Percentiles rank a stretch among this genome's conserved stretches.
Conservation (phyloP, 2,797 vertebrate species). For the Numenius phaeopus region DNA sequence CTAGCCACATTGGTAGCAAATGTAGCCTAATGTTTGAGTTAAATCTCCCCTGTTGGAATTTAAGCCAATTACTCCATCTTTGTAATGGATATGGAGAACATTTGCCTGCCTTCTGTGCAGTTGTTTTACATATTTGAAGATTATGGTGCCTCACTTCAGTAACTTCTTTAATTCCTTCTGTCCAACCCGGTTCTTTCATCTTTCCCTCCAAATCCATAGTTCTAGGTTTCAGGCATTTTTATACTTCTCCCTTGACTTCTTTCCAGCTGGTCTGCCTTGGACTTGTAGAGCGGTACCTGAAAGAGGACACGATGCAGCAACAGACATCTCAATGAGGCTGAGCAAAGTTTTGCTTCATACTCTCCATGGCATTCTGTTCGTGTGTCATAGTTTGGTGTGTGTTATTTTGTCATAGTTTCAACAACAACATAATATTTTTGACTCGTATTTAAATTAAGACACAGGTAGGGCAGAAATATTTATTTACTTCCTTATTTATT, state of each 20-base stretch:
- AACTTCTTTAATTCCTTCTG: not conserved
- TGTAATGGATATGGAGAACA: not conserved
- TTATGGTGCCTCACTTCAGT: not conserved
- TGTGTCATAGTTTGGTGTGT: not conserved
- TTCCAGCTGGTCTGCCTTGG: not conserved
- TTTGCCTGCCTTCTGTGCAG: not conserved
- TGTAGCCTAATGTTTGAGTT: not conserved
- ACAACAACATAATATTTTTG: not conserved
- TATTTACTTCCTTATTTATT: not conserved
- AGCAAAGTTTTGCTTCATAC: not conserved
- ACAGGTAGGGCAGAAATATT: not conserved
- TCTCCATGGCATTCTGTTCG: not conserved
- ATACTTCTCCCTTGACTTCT: not conserved
- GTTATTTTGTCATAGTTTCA: not conserved
- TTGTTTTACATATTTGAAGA: not conserved
- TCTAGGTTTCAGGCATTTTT: conserved; percentile 9
- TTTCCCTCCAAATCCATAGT: not conserved
- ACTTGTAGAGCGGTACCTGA: not conserved
- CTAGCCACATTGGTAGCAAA: not conserved
- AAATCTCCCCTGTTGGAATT: not conserved
- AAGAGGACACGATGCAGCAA: not conserved
- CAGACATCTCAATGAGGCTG: not conserved
- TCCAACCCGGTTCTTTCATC: not conserved
- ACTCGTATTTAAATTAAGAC: not conserved
- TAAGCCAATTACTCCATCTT: conserved; percentile 8